These are phyloP conservation scores for Catharus ustulatus DNA, from an alignment of 2,797 vertebrate genomes.

Conservation along the genomic window DNA sequence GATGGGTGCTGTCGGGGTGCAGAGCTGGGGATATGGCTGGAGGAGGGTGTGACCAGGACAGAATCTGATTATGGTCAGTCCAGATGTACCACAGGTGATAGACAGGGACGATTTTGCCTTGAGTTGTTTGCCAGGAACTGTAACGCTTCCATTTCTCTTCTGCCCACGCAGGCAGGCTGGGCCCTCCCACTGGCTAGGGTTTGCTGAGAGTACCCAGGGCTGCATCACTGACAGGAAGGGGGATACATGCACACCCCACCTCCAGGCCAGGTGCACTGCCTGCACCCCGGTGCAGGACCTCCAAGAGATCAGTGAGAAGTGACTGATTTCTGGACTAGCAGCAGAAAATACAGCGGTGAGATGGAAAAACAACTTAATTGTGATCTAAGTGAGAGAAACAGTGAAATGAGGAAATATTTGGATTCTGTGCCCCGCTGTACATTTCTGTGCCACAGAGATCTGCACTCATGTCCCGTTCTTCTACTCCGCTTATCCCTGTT, in stretches of 20 bases:
- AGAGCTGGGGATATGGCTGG: neutral
- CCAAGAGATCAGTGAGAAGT: neutral
- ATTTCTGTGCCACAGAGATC: neutral
- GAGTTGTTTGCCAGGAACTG: neutral
- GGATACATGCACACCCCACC: accelerated
- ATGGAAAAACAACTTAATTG: neutral
- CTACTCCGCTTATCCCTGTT: neutral
- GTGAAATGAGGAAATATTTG: neutral
- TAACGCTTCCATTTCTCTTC: neutral
- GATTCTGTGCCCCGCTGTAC: neutral
- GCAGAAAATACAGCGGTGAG: neutral
- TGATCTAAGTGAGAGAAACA: neutral
- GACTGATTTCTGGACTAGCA: neutral
- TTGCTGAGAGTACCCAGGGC: neutral
- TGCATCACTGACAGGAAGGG: neutral
- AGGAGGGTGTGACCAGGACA: neutral
- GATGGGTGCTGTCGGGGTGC: neutral
- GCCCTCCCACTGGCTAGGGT: neutral
- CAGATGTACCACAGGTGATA: neutral
- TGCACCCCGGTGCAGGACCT: neutral
- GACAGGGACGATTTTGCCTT: neutral
- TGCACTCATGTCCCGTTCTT: neutral
- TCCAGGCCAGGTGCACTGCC: neutral
- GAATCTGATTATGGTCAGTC: too few species aligned
- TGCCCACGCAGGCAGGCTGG: accelerated